phyloP scores from a whole-genome alignment of 2,113 vertebrate species.

The Megaleporinus macrocephalus region DNA sequence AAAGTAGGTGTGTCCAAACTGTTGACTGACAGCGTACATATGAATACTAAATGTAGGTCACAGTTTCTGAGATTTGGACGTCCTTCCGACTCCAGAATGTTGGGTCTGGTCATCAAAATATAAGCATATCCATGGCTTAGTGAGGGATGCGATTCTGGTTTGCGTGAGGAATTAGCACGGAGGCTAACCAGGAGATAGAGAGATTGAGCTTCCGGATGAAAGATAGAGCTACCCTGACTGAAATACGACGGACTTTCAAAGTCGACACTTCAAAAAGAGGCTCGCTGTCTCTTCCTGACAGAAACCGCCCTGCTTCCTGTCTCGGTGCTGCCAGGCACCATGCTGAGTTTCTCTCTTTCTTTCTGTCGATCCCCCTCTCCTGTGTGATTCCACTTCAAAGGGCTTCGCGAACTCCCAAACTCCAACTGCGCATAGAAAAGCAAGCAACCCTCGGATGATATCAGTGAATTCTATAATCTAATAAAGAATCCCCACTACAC shows the following conservation, averaged over 20 bases:
- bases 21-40: no score
- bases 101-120: no score
- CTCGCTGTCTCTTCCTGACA: slow-evolving; percentile 47
- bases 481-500: no score
- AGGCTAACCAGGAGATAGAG: background rate
- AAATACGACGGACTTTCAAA: slow-evolving; percentile 22
- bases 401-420: slow-evolving; percentile 18
- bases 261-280: slow-evolving; percentile 31
- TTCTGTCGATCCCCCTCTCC: slow-evolving; percentile 12
- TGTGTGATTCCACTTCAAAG: slow-evolving; percentile 29
- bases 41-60: no score
- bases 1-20: no score
- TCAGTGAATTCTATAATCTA: background rate
- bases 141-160: background rate
- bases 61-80: no score
- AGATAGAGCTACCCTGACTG: background rate
- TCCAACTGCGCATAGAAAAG: background rate
- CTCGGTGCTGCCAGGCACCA: slow-evolving; percentile 2
- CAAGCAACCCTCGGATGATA: background rate
- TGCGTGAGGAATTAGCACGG: background rate
- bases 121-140: background rate
- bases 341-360: slow-evolving; percentile 10
- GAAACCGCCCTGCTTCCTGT: slow-evolving; percentile 48
- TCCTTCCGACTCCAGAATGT: no score
- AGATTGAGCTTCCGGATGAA: background rate